Conservation (phyloP, 2,797 vertebrate species). For the Brachymystax lenok region DNA sequence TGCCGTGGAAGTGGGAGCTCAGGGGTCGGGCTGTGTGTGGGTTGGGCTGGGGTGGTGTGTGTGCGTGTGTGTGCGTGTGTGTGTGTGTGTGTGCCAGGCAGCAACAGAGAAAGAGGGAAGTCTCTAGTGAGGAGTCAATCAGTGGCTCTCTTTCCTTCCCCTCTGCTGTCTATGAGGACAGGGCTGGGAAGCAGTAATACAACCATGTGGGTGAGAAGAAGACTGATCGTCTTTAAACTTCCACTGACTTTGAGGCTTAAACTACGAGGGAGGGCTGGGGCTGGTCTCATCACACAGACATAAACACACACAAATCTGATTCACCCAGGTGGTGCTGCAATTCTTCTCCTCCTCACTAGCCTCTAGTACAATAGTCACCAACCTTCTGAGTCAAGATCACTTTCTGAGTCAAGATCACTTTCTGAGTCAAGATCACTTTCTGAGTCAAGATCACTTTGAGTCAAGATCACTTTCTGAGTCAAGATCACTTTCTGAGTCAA, state of each 20-base stretch:
- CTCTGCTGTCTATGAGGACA: conserved; percentile 15
- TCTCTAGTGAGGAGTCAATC: conserved; percentile 61
- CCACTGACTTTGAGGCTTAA: conserved; percentile 38
- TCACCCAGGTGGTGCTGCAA: neutral
- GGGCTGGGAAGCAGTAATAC: conserved; percentile 12
- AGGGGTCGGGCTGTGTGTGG: conserved; percentile 3
- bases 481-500: no score
- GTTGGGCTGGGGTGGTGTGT: conserved; percentile 12
- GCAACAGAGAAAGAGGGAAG: conserved; percentile 31
- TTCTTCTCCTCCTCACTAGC: neutral
- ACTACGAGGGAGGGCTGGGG: neutral
- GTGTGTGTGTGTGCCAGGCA: neutral
- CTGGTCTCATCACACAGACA: conserved; percentile 8
- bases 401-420: no score
- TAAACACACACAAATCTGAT: neutral
- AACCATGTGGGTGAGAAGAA: neutral
- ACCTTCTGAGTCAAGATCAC: no score
- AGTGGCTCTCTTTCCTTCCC: conserved; percentile 34
- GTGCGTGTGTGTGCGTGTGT: conserved; percentile 10
- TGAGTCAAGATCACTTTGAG: no score
- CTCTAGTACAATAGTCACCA: no score
- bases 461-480: no score
- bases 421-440: no score
- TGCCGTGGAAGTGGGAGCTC: conserved; percentile 12
- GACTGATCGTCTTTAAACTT: conserved; percentile 26